A percentile compares a stretch with the other conserved stretches of the same genome.
Conservation (phyloP, 2,888 invertebrate species). For the Scaeva pyrastri region DNA sequence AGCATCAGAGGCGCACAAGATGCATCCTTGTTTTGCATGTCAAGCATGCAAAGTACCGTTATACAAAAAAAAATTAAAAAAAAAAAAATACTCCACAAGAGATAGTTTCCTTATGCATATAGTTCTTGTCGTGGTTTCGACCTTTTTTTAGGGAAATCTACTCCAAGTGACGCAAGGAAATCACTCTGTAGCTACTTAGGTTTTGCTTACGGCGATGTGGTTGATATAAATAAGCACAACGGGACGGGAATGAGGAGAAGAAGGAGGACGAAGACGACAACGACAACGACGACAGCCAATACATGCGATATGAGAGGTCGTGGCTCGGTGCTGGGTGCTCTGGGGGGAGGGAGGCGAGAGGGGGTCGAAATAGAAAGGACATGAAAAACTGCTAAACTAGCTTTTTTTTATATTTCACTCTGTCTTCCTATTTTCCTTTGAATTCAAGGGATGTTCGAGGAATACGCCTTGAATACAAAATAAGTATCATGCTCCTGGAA, state of each 20-base stretch:
- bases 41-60: conserved; percentile 53
- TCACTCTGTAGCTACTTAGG: conserved; percentile 51
- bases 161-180: conserved; percentile 58
- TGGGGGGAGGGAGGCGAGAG: no score
- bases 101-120: conserved; percentile 57
- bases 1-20: conserved; percentile 30
- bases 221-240: conserved; percentile 63
- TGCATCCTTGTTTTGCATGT: conserved; percentile 56
- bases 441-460: conserved; percentile 11
- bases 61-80: conserved; percentile 25
- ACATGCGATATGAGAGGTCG: not conserved
- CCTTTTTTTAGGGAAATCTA: conserved; percentile 33
- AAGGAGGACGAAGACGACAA: not conserved
- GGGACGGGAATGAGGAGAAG: conserved; percentile 9
- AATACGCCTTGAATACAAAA: conserved; percentile 70
- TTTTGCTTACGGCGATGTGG: conserved; percentile 58
- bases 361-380: conserved; percentile 8
- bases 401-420: conserved; percentile 39
- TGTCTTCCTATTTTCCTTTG: conserved; percentile 1
- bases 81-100: conserved; percentile 40
- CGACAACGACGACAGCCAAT: conserved; percentile 9
- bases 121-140: conserved; percentile 14
- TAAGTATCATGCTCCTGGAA: conserved; percentile 64
- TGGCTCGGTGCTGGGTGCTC: not conserved
- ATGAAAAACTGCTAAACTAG: conserved; percentile 64